A percentile compares a stretch with the other conserved stretches of the same genome.
Conservation (phyloP, 2,113 vertebrate species). For the Colistium nudipinnis region DNA sequence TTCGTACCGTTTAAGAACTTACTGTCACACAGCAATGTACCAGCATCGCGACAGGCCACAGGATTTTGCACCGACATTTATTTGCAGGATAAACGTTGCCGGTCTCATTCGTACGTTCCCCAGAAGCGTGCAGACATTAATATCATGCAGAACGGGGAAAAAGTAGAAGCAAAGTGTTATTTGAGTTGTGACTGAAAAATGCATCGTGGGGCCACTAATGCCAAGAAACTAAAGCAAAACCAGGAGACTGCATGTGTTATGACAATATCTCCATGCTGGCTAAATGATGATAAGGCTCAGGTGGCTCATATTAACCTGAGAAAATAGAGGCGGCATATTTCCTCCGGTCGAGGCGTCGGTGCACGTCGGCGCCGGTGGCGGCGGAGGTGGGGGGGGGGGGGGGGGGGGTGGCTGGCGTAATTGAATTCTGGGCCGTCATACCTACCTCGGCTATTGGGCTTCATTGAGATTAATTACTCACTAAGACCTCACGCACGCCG, state of each 20-base stretch:
- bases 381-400: conserved; percentile 19
- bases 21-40: background rate
- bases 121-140: conserved; percentile 35
- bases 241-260: conserved; percentile 37
- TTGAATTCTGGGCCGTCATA: conserved; percentile 91
- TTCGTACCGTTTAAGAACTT: too few species aligned
- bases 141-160: conserved; percentile 11
- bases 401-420: conserved; percentile 58
- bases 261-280: conserved; percentile 62
- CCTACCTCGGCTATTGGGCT: conserved; percentile 90
- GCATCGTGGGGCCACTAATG: conserved; percentile 33
- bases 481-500: conserved; percentile 83
- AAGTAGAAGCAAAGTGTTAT: conserved; percentile 29
- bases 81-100: conserved; percentile 18
- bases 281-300: conserved; percentile 90
- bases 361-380: conserved; percentile 28
- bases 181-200: conserved; percentile 56
- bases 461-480: conserved; percentile 99
- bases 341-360: conserved; percentile 29
- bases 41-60: background rate
- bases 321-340: conserved; percentile 82
- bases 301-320: conserved; percentile 97
- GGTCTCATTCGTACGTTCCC: background rate
- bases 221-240: conserved; percentile 40
- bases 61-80: background rate